Conservation (phyloP, 2,888 invertebrate species). For the Aelia acuminata region DNA sequence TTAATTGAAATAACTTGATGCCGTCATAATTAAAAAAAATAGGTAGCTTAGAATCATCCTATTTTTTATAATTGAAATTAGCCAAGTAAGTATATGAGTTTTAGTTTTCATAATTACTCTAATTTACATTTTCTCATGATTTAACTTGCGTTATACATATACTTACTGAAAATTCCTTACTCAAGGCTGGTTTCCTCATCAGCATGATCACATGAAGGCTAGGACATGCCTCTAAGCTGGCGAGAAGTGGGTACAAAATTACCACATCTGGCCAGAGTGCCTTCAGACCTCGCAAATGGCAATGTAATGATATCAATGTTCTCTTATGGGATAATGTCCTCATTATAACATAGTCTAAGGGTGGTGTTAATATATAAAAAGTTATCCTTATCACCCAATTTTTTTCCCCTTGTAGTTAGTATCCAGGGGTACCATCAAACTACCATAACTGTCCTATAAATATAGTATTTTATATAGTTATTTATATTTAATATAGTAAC, state of each 20-base stretch:
- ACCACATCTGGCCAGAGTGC: background rate
- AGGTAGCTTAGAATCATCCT: too few species aligned
- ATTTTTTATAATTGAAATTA: too few species aligned
- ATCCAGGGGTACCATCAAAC: too few species aligned
- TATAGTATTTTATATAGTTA: too few species aligned
- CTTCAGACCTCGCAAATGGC: slow-evolving; percentile 2
- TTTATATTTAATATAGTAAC: too few species aligned
- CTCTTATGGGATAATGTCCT: background rate
- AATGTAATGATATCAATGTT: background rate
- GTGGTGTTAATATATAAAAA: background rate
- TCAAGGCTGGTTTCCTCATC: background rate
- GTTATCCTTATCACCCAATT: too few species aligned
- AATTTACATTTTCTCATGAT: background rate
- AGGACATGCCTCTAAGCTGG: background rate
- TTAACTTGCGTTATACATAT: background rate
- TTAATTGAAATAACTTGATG: too few species aligned
- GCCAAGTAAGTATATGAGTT: too few species aligned
- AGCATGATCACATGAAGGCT: background rate
- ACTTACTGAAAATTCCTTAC: background rate
- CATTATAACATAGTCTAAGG: background rate
- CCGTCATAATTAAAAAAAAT: too few species aligned
- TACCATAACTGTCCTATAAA: too few species aligned
- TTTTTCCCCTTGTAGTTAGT: too few species aligned
- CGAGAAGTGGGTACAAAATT: background rate
- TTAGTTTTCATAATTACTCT: background rate